Evolutionary conservation across 92 coral and sea anemone genomes (phyloP).

Genomic region (Zoanthus solanderi): DNA sequence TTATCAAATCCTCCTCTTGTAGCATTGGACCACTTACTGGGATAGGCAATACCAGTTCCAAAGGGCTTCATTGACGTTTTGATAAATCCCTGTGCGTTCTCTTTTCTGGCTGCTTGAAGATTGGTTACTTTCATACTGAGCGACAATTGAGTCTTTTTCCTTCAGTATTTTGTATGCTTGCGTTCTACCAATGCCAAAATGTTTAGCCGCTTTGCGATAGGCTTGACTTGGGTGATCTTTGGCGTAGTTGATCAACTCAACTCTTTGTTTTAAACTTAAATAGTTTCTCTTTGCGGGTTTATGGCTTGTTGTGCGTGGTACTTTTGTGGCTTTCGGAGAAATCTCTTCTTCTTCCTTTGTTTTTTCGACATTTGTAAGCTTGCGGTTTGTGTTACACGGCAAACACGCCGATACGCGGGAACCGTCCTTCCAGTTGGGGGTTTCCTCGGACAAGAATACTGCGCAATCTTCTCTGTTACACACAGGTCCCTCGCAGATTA

Average conservation of each 20-base stretch:
- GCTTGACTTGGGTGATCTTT: conserved; percentile 61
- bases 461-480: conserved; percentile 53
- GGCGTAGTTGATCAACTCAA: conserved; percentile 57
- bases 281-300: conserved; percentile 58
- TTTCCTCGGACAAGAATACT: conserved; percentile 53
- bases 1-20: conserved; percentile 8
- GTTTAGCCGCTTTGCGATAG: conserved; percentile 58
- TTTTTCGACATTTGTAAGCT: conserved; percentile 28
- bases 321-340: conserved; percentile 20
- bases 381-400: conserved; percentile 32
- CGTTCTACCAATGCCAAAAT: conserved; percentile 62
- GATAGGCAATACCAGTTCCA: conserved; percentile 5
- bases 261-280: conserved; percentile 62
- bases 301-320: not conserved
- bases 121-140: conserved; percentile 13
- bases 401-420: conserved; percentile 43
- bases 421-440: conserved; percentile 58
- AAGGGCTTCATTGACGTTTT: conserved; percentile 11
- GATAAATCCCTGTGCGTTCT: conserved; percentile 12
- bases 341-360: conserved; percentile 47
- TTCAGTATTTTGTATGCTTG: conserved; percentile 13
- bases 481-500: conserved; percentile 51
- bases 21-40: conserved; percentile 6
- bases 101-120: conserved; percentile 36
- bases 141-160: conserved; percentile 5